A percentile compares a stretch with the other conserved stretches of the same genome.
phyloP scores from a whole-genome alignment of 1,140 invertebrate species.

The Dreissena polymorpha region DNA sequence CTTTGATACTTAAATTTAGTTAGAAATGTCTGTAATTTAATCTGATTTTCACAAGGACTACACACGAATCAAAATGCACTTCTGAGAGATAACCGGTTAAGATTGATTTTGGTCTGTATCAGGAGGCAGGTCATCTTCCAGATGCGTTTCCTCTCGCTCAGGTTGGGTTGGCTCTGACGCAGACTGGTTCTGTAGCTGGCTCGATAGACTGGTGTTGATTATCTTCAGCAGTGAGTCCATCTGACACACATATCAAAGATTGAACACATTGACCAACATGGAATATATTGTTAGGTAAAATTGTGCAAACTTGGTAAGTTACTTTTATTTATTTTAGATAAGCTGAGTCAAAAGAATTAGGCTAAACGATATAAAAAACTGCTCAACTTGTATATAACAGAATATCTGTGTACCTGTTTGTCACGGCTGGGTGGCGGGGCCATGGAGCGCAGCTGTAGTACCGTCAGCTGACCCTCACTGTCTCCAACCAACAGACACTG shows the following conservation, averaged over 20 bases:
- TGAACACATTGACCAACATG: not conserved
- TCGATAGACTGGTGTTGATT: constrained; percentile 74
- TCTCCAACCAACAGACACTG: constrained; percentile 78
- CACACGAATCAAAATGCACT: too few species aligned
- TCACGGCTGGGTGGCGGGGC: constrained; percentile 62
- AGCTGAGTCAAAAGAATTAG: too few species aligned
- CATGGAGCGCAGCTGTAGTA: constrained; percentile 77
- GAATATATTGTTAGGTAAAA: too few species aligned
- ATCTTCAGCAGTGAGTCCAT: constrained; percentile 65
- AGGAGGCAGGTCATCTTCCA: constrained; percentile 50
- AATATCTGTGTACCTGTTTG: constrained; percentile 62
- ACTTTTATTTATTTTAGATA: too few species aligned
- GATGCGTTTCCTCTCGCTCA: constrained; percentile 37
- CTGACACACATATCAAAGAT: constrained; percentile 49
- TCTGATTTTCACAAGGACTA: too few species aligned
- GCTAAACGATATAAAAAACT: too few species aligned
- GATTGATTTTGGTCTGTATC: constrained; percentile 28
- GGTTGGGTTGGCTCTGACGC: not conserved
- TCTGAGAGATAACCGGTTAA: too few species aligned
- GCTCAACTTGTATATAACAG: too few species aligned
- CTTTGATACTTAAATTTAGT: too few species aligned
- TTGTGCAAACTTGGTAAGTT: too few species aligned
- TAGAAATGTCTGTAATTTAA: too few species aligned
- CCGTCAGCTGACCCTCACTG: constrained; percentile 77
- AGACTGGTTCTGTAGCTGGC: constrained; percentile 66